Conservation (phyloP, 1,140 invertebrate genomes). For the Charaxes varanes region DNA sequence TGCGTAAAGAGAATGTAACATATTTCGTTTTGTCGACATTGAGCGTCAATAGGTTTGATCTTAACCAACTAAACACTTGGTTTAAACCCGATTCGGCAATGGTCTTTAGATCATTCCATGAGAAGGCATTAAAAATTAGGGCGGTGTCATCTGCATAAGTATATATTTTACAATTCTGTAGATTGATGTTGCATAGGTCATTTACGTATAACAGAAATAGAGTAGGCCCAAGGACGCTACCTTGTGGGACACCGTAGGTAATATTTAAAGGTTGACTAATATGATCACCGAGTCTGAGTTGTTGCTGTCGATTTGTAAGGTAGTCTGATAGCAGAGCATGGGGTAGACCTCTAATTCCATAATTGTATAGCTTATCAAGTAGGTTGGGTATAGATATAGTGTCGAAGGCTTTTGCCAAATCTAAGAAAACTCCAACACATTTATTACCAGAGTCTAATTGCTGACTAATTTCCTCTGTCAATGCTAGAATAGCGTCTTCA, state of each 20-base stretch:
- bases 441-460: conserved; percentile 10
- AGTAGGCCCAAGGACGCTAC: conserved; percentile 17
- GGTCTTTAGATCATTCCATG: conserved; percentile 13
- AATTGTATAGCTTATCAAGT: no score
- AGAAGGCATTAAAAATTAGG: conserved; percentile 17
- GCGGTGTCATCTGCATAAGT: conserved; percentile 24
- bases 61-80: conserved; percentile 10
- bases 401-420: no score
- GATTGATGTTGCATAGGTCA: conserved; percentile 12
- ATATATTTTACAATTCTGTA: conserved; percentile 16
- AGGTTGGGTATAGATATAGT: conserved; percentile 5
- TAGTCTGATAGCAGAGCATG: conserved; percentile 9
- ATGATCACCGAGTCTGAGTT: conserved; percentile 4
- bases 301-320: conserved; percentile 9
- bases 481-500: conserved; percentile 11
- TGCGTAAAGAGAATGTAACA: conserved; percentile 12
- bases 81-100: conserved; percentile 6
- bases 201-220: conserved; percentile 22
- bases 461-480: conserved; percentile 8
- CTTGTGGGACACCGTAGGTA: conserved; percentile 15
- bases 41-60: conserved; percentile 16
- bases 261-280: neutral
- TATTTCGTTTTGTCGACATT: conserved; percentile 22
- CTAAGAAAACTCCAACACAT: conserved; percentile 2
- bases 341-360: conserved; percentile 13